A percentile compares a stretch with the other conserved stretches of the same genome.
phyloP scores from a whole-genome alignment of 1,140 invertebrate species.

The Physella acuta region DNA sequence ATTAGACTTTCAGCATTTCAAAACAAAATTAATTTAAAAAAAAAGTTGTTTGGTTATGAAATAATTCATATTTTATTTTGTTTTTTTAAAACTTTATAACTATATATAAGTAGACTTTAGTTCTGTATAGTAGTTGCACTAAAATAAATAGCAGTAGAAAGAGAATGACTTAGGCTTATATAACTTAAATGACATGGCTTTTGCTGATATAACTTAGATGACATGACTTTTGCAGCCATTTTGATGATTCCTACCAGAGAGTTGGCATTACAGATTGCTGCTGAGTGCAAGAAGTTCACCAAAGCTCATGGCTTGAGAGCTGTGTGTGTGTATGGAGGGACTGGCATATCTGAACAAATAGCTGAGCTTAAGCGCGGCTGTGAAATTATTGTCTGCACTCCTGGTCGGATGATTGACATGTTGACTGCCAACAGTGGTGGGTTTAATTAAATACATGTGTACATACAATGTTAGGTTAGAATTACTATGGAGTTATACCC shows the following conservation, averaged over 20 bases:
- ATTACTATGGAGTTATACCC: no score
- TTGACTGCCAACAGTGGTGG: slow-evolving; percentile 92
- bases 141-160: no score
- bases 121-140: no score
- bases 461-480: background rate
- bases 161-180: no score
- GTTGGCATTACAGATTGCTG: slow-evolving; percentile 97
- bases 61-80: no score
- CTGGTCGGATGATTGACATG: slow-evolving; percentile 99
- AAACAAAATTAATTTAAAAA: no score
- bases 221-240: slow-evolving; percentile 67
- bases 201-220: no score
- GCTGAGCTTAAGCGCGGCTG: slow-evolving; percentile 96
- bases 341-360: slow-evolving; percentile 95
- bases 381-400: slow-evolving; percentile 98
- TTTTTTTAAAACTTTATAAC: no score
- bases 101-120: no score
- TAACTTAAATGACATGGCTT: no score
- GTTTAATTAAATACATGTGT: slow-evolving; percentile 20
- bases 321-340: slow-evolving; percentile 98
- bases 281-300: slow-evolving; percentile 94
- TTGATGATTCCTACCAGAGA: slow-evolving; percentile 99
- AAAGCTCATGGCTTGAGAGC: slow-evolving; percentile 83
- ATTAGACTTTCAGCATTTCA: no score
- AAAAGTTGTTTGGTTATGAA: no score